Evolutionary conservation across 2,888 invertebrate species (phyloP).

Genomic region (Campoplex nolae): DNA sequence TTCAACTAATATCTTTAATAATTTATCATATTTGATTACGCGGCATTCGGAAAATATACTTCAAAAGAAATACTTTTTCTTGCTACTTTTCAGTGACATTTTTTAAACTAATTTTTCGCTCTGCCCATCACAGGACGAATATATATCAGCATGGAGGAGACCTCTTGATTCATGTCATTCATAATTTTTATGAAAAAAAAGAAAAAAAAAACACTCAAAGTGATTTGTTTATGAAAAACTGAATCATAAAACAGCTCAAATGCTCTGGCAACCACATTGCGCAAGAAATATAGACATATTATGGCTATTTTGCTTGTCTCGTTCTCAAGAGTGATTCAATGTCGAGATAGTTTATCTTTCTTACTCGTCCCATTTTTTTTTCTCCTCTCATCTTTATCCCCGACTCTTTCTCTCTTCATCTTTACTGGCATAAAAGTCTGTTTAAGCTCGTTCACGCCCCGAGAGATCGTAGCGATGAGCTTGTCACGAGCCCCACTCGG

Average conservation of each 20-base stretch:
- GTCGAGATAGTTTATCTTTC: slow-evolving; percentile 60
- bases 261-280: slow-evolving; percentile 17
- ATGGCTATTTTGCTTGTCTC: slow-evolving; percentile 32
- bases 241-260: slow-evolving; percentile 27
- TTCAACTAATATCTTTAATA: background rate
- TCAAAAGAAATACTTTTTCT: background rate
- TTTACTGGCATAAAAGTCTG: slow-evolving; percentile 51
- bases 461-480: slow-evolving; percentile 35
- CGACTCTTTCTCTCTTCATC: background rate
- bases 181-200: slow-evolving; percentile 23
- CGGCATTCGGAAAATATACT: background rate
- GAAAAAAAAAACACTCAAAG: slow-evolving; percentile 18
- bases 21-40: too few species aligned
- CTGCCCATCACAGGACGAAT: background rate
- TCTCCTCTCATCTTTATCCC: background rate
- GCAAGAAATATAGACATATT: slow-evolving; percentile 33
- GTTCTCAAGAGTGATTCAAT: slow-evolving; percentile 48
- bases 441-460: slow-evolving; percentile 52
- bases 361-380: slow-evolving; percentile 29
- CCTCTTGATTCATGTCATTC: background rate
- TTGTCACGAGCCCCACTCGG: slow-evolving; percentile 27
- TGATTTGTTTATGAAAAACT: slow-evolving; percentile 53
- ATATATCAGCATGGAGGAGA: background rate
- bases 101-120: slow-evolving; percentile 16
- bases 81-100: background rate